These are phyloP conservation scores for Rhogogaster chlorosoma DNA, from an alignment of 2,888 invertebrate genomes.

Conservation along the genomic window DNA sequence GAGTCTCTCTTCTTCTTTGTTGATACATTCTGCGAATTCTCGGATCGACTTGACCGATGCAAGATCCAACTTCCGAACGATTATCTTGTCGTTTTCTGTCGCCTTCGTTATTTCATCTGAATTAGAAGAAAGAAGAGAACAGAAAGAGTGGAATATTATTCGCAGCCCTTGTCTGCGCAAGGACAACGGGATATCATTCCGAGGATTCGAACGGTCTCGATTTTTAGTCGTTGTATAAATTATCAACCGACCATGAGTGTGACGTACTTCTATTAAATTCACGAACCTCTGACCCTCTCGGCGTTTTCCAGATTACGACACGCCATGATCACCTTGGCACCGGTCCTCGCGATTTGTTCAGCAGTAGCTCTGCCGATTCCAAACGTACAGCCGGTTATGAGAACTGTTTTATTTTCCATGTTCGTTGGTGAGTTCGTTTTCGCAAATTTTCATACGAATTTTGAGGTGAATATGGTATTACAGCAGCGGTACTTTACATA, in stretches of 20 bases:
- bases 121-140: not conserved
- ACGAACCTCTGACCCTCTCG: slow-evolving; percentile 84
- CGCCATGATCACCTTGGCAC: slow-evolving; percentile 91
- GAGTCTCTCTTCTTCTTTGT: slow-evolving; percentile 85
- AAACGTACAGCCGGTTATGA: slow-evolving; percentile 94
- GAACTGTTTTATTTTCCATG: slow-evolving; percentile 92
- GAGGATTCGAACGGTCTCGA: not conserved
- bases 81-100: slow-evolving; percentile 85
- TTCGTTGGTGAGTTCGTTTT: slow-evolving; percentile 70
- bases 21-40: slow-evolving; percentile 90
- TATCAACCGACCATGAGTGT: not conserved
- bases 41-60: slow-evolving; percentile 89
- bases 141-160: not conserved
- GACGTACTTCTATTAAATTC: not conserved
- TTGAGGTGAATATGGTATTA: too few relatives aligned
- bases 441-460: slow-evolving; percentile 75
- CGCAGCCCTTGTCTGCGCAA: not conserved
- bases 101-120: slow-evolving; percentile 85
- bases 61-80: slow-evolving; percentile 88
- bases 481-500: too few relatives aligned
- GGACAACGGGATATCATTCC: not conserved
- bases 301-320: slow-evolving; percentile 89
- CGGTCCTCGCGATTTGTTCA: slow-evolving; percentile 86
- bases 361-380: slow-evolving; percentile 93
- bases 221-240: not conserved